A percentile compares a stretch with the other conserved stretches of the same genome.
Evolutionary conservation across 2,113 vertebrate species (phyloP).

Genomic region (Campylomormyrus tamandua): DNA sequence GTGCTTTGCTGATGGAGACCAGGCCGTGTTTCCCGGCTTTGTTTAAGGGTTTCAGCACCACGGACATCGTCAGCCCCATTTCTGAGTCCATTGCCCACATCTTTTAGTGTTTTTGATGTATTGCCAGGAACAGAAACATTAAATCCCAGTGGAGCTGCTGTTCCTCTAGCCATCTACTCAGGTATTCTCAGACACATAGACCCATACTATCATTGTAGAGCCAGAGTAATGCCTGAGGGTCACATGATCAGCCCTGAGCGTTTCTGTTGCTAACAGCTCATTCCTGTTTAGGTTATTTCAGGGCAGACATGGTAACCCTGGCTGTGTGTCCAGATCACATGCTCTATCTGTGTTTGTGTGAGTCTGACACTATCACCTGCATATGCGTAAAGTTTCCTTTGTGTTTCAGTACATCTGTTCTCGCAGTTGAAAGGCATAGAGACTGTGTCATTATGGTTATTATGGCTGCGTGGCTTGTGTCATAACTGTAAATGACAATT

Average conservation of each 20-base stretch:
- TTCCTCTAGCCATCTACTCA: background rate
- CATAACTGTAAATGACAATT: background rate
- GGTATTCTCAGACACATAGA: background rate
- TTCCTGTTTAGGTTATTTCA: background rate
- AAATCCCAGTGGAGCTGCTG: background rate
- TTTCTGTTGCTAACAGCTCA: background rate
- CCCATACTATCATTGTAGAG: background rate
- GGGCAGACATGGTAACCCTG: background rate
- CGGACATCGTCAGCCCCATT: background rate
- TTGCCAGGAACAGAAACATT: background rate
- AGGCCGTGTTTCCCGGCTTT: background rate
- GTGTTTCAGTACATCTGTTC: background rate
- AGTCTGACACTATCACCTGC: background rate
- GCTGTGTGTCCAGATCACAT: background rate
- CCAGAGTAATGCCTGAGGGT: background rate
- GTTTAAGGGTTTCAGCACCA: background rate
- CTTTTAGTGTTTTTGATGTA: background rate
- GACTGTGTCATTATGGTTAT: background rate
- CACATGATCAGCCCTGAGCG: background rate
- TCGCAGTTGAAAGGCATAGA: background rate
- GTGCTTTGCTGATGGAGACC: too few relatives aligned
- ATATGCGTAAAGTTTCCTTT: background rate
- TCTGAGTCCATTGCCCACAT: background rate
- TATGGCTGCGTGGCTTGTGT: background rate
- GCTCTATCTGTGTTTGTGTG: background rate